Evolutionary conservation across 2,888 invertebrate species (phyloP).

Genomic region (Chloromyia formosa): DNA sequence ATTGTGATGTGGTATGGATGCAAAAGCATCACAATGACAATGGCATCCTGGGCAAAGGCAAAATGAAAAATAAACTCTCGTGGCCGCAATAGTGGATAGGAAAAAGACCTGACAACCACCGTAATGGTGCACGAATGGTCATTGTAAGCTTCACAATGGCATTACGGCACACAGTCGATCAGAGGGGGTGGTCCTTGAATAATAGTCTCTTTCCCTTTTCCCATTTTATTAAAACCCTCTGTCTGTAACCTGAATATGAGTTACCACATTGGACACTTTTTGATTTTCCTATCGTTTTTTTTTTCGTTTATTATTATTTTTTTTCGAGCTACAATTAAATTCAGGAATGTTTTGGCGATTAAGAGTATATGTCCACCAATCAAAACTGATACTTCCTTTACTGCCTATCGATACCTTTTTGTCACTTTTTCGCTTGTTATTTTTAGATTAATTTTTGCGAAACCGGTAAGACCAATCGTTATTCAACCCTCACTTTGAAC

Average conservation of each 20-base stretch:
- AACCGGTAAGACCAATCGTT: too few species aligned
- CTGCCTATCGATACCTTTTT: too few species aligned
- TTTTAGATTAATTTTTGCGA: too few species aligned
- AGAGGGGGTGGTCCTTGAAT: background rate
- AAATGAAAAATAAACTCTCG: slow-evolving; percentile 37
- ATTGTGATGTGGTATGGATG: background rate
- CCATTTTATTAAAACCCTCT: background rate
- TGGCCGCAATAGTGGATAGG: background rate
- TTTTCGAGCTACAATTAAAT: too few species aligned
- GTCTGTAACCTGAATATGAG: background rate
- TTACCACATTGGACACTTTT: background rate
- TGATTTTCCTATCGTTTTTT: too few species aligned
- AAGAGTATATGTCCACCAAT: too few species aligned
- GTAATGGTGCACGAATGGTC: slow-evolving; percentile 30
- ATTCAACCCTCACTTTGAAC: background rate
- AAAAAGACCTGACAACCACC: slow-evolving; percentile 16
- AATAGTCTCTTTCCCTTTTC: background rate
- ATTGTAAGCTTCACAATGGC: slow-evolving; percentile 26
- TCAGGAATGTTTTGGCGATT: too few species aligned
- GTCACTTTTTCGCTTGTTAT: too few species aligned
- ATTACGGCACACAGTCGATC: background rate
- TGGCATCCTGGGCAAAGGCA: slow-evolving; percentile 10
- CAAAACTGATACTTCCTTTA: too few species aligned
- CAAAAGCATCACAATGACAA: slow-evolving; percentile 13
- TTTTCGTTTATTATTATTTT: too few species aligned